Evolutionary conservation across 2,888 invertebrate genomes (phyloP).

Genomic region (Cerastoderma edule): DNA sequence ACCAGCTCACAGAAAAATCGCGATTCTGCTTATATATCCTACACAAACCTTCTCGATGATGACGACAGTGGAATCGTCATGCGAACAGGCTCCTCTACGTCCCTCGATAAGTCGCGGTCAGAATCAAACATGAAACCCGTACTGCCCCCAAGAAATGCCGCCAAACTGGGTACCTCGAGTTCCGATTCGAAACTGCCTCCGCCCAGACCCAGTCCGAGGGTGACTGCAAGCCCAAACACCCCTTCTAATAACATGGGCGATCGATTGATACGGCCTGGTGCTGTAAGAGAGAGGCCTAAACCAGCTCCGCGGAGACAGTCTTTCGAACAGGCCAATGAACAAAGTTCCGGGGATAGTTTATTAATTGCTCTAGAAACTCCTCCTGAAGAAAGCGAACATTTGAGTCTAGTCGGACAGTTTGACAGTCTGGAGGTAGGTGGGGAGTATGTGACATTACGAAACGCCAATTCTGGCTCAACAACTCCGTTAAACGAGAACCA

Average conservation of each 20-base stretch:
- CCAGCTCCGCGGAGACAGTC: slow-evolving; percentile 43
- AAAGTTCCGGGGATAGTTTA: slow-evolving; percentile 18
- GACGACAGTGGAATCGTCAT: slow-evolving; percentile 59
- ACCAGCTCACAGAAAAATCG: slow-evolving; percentile 11
- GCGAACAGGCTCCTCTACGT: slow-evolving; percentile 46
- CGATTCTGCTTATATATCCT: slow-evolving; percentile 40
- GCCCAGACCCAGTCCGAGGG: slow-evolving; percentile 44
- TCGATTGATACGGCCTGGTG: slow-evolving; percentile 24
- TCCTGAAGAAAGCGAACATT: slow-evolving; percentile 18
- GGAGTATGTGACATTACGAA: slow-evolving; percentile 50
- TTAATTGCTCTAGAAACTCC: slow-evolving; percentile 48
- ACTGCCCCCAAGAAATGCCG: slow-evolving; percentile 5
- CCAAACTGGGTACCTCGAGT: slow-evolving; percentile 17
- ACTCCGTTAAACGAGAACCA: slow-evolving; percentile 26
- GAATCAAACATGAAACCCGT: slow-evolving; percentile 25
- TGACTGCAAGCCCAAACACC: slow-evolving; percentile 39
- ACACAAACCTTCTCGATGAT: slow-evolving; percentile 48
- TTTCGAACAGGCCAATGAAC: slow-evolving; percentile 19
- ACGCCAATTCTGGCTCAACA: slow-evolving; percentile 17
- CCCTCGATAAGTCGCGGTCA: slow-evolving; percentile 37
- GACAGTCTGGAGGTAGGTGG: slow-evolving; percentile 34
- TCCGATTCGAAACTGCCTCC: slow-evolving; percentile 32
- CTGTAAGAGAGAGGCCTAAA: slow-evolving; percentile 38
- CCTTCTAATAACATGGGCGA: slow-evolving; percentile 32
- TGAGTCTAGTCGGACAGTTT: slow-evolving; percentile 37